Base-by-base conservation (phyloP, 2,888 invertebrate species). In the Lochmaea capreae region DNA sequence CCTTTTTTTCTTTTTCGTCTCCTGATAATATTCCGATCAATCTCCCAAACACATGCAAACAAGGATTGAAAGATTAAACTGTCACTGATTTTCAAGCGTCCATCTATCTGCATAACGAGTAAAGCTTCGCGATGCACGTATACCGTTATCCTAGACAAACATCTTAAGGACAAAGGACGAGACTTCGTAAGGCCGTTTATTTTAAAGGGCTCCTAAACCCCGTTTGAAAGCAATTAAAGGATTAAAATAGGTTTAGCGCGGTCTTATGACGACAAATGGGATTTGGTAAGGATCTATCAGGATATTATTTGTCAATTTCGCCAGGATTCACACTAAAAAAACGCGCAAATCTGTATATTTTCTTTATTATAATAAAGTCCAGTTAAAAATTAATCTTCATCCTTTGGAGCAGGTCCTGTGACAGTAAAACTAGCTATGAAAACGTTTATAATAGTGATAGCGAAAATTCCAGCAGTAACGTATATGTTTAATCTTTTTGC, bases 371-470 rank as follows among this genome's bases (percentile, higher is more conserved):
- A 33, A 46, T 46, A 1, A 18, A 18, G 1, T 6, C 18, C 52
- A 49, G 5, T 49, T 46, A 14, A 49, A 49, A 0, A 12, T 58
- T 11, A 59, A 26, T 59, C 59, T 33, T 14, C 14, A 1, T 59
- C 33, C 12, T 59, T 59, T 10, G 54, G 54, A 63, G 62, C 11
- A 43, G 73, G 46, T 26, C 76, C 82, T 5, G 84, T 85, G n/a
- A 90, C 88, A 43, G 91, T 91, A 80, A 92, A 92, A 26, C 90
- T 88, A 10, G 92, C 92, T 67, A 93, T 89, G 77, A 93, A 89
- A 52, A 93, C 90, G 82, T 93, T 93, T 78, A 93, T 88, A 61
- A 93, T 90, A 2, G 93, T 92, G 67, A 93, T 90, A 59, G 93
- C 83, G 84, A 93, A 93, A 1, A 93, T 89, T 4, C 90, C 90